A percentile compares a stretch with the other conserved stretches of the same genome.
phyloP scores from a whole-genome alignment of 2,888 invertebrate species.

The Venustoraphidia nigricollis region DNA sequence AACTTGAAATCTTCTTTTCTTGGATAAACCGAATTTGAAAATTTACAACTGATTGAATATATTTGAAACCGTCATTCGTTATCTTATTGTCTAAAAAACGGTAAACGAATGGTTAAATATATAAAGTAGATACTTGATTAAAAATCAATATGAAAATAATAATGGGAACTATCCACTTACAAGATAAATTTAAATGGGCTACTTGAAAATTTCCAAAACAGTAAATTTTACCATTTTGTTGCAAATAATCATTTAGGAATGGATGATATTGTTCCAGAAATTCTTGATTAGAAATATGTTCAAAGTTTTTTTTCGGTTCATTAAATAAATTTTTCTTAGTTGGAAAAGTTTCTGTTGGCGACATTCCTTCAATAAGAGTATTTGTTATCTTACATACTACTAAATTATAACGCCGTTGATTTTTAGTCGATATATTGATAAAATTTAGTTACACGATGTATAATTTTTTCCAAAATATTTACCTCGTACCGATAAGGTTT shows the following conservation, averaged over 20 bases:
- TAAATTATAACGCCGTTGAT: not conserved
- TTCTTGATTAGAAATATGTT: not conserved
- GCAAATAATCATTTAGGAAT: constrained; percentile 18
- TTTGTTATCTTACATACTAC: constrained; percentile 1
- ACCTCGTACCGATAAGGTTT: no score
- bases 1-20: no score
- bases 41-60: not conserved
- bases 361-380: not conserved
- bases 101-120: no score
- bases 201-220: constrained; percentile 22
- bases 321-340: not conserved
- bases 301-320: not conserved
- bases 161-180: constrained; percentile 13
- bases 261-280: constrained; percentile 18
- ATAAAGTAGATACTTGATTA: not conserved
- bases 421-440: no score
- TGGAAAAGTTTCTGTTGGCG: not conserved
- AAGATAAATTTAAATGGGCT: constrained; percentile 22
- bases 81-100: not conserved
- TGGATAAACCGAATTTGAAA: not conserved
- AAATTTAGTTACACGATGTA: no score
- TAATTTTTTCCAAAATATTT: no score
- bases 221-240: constrained; percentile 17
- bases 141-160: not conserved
- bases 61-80: not conserved